A percentile compares a stretch with the other conserved stretches of the same genome.
These are phyloP conservation scores for Syrista parreyssii DNA, from an alignment of 2,888 invertebrate genomes.

Conservation along the genomic window DNA sequence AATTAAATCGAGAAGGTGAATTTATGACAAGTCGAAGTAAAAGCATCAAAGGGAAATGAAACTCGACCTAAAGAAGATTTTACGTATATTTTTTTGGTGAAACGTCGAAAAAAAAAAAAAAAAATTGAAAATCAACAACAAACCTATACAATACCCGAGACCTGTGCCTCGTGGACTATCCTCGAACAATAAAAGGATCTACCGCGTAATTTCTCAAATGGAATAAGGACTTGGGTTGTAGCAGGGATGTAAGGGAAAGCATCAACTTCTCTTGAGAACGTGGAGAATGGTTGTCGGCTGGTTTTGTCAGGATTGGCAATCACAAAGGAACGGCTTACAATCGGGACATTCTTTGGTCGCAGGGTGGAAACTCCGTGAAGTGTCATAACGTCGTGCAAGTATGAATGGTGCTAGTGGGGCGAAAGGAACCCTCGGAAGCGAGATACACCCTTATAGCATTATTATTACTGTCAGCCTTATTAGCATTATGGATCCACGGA, in stretches of 20 bases:
- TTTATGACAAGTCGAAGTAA: not conserved
- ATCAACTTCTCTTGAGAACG: not conserved
- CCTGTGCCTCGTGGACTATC: not conserved
- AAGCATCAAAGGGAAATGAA: not conserved
- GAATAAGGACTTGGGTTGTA: not conserved
- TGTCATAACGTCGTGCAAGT: not conserved
- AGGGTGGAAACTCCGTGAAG: not conserved
- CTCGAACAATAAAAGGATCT: not conserved
- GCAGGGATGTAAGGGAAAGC: not conserved
- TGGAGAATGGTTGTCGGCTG: not conserved
- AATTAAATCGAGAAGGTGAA: not conserved
- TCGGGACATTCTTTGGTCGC: not conserved
- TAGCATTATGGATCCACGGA: not conserved
- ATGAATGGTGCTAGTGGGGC: not conserved
- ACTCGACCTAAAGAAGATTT: not conserved
- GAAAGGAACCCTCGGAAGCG: not conserved
- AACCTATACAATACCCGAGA: not conserved
- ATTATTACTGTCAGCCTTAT: not conserved
- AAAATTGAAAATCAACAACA: not conserved
- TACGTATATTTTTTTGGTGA: not conserved
- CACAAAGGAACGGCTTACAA: not conserved
- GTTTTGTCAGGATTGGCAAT: not conserved
- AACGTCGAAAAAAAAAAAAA: not conserved
- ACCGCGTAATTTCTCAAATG: not conserved
- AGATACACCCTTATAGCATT: not conserved